Percentiles rank a stretch among this genome's conserved stretches.
phyloP scores from a whole-genome alignment of 2,113 vertebrate species.

The Hylia prasina region DNA sequence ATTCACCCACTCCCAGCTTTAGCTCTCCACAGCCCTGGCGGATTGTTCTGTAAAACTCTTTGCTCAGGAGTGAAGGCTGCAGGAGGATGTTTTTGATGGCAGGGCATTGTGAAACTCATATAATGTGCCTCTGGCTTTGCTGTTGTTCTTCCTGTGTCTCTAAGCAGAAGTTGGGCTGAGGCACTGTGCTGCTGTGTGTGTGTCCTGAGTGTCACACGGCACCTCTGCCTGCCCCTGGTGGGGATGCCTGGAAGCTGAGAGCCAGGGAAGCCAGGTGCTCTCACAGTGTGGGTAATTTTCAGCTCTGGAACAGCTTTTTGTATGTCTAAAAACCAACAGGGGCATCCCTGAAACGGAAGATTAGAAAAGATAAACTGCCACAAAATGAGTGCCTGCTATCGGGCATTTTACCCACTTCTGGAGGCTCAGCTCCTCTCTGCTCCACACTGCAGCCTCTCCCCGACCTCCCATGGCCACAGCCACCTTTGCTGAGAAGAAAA shows the following conservation, averaged over 20 bases:
- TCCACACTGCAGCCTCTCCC: neutral
- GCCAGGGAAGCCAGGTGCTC: neutral
- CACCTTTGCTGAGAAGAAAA: rapidly evolving
- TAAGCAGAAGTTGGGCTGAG: neutral
- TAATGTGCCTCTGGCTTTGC: neutral
- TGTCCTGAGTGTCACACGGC: neutral
- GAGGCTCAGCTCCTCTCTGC: neutral
- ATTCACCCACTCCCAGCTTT: neutral
- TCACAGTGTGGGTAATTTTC: neutral
- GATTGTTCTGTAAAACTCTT: constrained; percentile 2
- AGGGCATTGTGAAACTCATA: neutral
- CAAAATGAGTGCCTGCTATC: rapidly evolving
- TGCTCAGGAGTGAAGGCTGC: neutral
- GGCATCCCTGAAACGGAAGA: neutral
- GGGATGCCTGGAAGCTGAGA: neutral
- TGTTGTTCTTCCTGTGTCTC: neutral
- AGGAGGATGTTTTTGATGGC: neutral
- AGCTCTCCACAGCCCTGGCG: neutral
- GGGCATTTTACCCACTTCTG: rapidly evolving
- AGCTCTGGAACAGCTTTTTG: neutral
- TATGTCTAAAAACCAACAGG: neutral
- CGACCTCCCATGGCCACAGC: rapidly evolving
- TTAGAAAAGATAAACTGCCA: neutral
- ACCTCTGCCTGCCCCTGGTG: neutral
- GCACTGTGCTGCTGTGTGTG: neutral